Evolutionary conservation across 1,140 invertebrate species (phyloP).

Genomic region (Leptinotarsa lineolata): DNA sequence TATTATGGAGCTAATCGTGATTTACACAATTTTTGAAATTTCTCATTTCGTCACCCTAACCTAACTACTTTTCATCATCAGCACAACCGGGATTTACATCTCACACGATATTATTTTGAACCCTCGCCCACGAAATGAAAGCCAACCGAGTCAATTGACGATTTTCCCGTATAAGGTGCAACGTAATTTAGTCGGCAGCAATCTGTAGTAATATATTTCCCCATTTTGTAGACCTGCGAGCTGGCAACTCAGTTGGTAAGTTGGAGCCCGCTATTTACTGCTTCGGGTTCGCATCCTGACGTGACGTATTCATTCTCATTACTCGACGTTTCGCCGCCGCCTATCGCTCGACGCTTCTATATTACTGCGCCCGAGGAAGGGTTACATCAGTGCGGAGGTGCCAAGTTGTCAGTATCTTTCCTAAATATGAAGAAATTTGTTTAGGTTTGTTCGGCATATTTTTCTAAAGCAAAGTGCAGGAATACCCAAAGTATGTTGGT

Average conservation of each 20-base stretch:
- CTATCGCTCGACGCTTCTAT: slow-evolving; percentile 40
- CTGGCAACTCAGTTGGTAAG: slow-evolving; percentile 38
- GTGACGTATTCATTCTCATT: slow-evolving; percentile 55
- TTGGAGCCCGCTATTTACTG: slow-evolving; percentile 49
- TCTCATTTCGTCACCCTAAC: no score
- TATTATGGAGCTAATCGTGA: no score
- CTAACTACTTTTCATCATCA: no score
- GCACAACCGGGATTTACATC: no score
- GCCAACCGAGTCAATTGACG: not conserved
- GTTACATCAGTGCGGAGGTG: slow-evolving; percentile 32
- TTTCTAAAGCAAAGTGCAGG: no score
- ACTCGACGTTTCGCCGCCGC: slow-evolving; percentile 51
- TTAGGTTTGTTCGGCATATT: no score
- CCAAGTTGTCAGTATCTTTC: no score
- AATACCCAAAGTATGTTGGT: no score
- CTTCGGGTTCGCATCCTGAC: slow-evolving; percentile 48
- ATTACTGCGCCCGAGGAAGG: slow-evolving; percentile 44
- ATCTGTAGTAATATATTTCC: slow-evolving; percentile 50
- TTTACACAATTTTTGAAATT: no score
- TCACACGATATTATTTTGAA: no score
- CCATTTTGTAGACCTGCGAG: slow-evolving; percentile 33
- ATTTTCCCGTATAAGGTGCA: slow-evolving; percentile 35
- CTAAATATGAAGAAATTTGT: no score
- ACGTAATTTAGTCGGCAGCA: slow-evolving; percentile 48
- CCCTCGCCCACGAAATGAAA: no score